A percentile compares a stretch with the other conserved stretches of the same genome.
Conservation (phyloP, 2,888 invertebrate genomes). For the Parascotia fuliginaria region DNA sequence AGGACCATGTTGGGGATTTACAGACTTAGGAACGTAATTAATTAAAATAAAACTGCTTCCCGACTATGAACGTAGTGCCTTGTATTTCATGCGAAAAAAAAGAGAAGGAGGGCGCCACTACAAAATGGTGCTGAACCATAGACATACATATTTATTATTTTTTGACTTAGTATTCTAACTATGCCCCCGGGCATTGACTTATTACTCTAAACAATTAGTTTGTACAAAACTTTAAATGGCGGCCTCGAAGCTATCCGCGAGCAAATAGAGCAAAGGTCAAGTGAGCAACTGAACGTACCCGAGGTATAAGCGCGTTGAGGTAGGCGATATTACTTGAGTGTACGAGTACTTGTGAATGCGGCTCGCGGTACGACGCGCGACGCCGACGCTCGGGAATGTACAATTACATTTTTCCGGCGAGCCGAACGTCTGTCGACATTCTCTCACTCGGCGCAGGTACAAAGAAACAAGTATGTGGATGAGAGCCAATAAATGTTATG, state of each 20-base stretch:
- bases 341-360: background rate
- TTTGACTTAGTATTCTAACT: no score
- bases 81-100: no score
- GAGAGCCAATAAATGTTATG: slow-evolving; percentile 11
- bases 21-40: no score
- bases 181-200: no score
- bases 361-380: background rate
- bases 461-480: slow-evolving; percentile 16
- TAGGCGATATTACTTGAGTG: background rate
- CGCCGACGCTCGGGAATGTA: slow-evolving; percentile 11
- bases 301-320: background rate
- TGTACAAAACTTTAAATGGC: background rate
- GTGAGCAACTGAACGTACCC: background rate
- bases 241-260: no score
- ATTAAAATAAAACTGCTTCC: no score
- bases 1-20: no score
- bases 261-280: background rate
- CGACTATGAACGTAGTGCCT: no score
- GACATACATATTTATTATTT: no score
- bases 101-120: no score
- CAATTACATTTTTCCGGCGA: slow-evolving; percentile 17
- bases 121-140: no score
- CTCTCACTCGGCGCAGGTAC: slow-evolving; percentile 10
- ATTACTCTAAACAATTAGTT: background rate
- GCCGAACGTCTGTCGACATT: slow-evolving; percentile 12